phyloP scores from a whole-genome alignment of 1,140 invertebrate species.

The Hypsibius dujardini region DNA sequence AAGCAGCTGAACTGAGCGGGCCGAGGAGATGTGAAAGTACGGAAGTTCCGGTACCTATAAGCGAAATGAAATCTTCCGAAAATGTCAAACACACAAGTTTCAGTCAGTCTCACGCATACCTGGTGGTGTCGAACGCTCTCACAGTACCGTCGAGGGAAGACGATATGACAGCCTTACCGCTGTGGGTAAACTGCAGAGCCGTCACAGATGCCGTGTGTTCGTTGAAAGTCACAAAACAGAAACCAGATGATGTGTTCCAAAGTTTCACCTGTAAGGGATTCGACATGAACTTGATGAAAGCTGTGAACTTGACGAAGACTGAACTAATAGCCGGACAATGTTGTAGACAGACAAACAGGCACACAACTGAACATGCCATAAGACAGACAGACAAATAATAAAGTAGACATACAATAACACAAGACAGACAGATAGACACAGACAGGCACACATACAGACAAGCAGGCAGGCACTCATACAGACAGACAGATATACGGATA shows the following conservation, averaged over 20 bases:
- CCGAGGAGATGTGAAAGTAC: slow-evolving; percentile 72
- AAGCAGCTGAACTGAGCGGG: slow-evolving; percentile 82
- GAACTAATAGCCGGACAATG: neutral
- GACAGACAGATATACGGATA: slow-evolving; percentile 13
- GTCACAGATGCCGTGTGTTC: slow-evolving; percentile 69
- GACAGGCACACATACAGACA: too few relatives aligned
- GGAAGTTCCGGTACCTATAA: slow-evolving; percentile 78
- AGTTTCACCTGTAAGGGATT: slow-evolving; percentile 51
- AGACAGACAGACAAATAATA: too few relatives aligned
- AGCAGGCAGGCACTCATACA: neutral
- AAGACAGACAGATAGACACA: too few relatives aligned
- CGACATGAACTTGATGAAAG: too few relatives aligned
- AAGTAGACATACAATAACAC: too few relatives aligned
- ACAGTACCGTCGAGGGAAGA: slow-evolving; percentile 85
- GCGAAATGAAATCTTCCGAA: slow-evolving; percentile 17
- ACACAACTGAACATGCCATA: too few relatives aligned
- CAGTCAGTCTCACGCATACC: slow-evolving; percentile 34
- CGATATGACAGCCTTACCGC: slow-evolving; percentile 75
- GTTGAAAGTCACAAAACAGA: slow-evolving; percentile 82
- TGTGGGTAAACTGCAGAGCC: slow-evolving; percentile 62
- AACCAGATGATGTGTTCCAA: slow-evolving; percentile 73
- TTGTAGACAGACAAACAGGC: too few relatives aligned
- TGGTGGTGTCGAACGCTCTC: slow-evolving; percentile 72
- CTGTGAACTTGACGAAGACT: neutral
- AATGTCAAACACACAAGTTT: neutral